Evolutionary conservation across 2,113 vertebrate genomes (phyloP), one percentile per base, ranked within the genome.

Genomic region (Beaufortia kweichowensis): DNA sequence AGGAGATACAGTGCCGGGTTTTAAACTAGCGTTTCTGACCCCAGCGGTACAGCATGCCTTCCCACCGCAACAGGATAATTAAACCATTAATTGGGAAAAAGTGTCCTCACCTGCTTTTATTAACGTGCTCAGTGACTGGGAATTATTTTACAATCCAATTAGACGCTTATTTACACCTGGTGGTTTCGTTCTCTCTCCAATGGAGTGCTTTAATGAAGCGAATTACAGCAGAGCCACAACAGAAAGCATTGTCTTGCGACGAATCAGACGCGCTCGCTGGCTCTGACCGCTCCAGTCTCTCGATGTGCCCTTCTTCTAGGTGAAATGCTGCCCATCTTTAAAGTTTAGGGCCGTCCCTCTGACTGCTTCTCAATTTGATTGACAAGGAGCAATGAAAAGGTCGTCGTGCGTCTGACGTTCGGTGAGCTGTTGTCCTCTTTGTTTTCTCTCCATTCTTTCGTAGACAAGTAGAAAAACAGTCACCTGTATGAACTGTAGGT

Each of bases 341-440:
- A 62, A 56, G 70, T 77, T 76, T 83, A 71, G 29, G 59, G 17
- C 29, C 59, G 55, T 64, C 55, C 48, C 33, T 67, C 80, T 77
- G 83, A 68, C 80, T 82, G 77, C 81, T 78, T 81, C 71, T 82
- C 81, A 81, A 65, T 59, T 1, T 84, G 84, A 89, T 80, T 87
- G 82, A 83, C 82, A 78, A 64, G 62, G 75, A 82, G 85, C 84
- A 85, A 77, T 78, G 78, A 84, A 79, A 85, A 82, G 78, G 80
- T 85, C 85, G 85, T 86, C 87, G 63, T 39, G 28, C 61, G 81
- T 33, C 57, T 75, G 29, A 19, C 6, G 50, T 28, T n/a, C 63
- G 31, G 3, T 29, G 35, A 57, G 73, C 23, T 11, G 31, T 31
- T 26, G 21, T 59, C 23, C 64, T 83, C 60, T 62, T 74, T 69